Conservation (phyloP, 2,888 invertebrate genomes). For the Cinara cedri region DNA sequence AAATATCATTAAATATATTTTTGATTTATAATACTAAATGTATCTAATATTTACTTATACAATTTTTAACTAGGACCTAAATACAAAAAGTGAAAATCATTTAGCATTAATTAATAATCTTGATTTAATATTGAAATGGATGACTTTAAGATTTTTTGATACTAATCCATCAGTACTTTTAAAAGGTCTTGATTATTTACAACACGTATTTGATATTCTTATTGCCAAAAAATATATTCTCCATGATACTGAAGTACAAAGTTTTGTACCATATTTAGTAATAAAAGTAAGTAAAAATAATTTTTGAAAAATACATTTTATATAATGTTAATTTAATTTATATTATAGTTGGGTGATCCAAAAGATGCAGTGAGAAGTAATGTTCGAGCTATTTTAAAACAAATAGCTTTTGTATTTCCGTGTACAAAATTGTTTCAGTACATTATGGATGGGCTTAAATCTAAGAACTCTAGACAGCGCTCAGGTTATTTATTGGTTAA, state of each 20-base stretch:
- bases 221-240: constrained; percentile 83
- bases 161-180: constrained; percentile 97
- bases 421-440: constrained; percentile 87
- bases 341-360: constrained; percentile 83
- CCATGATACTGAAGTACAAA: constrained; percentile 87
- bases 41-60: not conserved
- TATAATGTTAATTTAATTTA: constrained; percentile 39
- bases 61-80: constrained; percentile 32
- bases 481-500: constrained; percentile 68
- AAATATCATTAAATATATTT: not conserved
- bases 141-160: constrained; percentile 95
- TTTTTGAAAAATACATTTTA: not conserved
- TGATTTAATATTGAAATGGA: constrained; percentile 95
- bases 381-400: constrained; percentile 83
- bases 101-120: constrained; percentile 85
- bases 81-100: constrained; percentile 67
- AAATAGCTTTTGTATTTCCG: constrained; percentile 84
- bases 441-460: constrained; percentile 93
- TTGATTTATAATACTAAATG: too few species aligned
- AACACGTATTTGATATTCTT: constrained; percentile 80
- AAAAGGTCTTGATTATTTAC: constrained; percentile 92
- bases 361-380: constrained; percentile 93
- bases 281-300: constrained; percentile 74
- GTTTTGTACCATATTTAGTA: constrained; percentile 93
- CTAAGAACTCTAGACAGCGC: constrained; percentile 94